Base-by-base conservation (phyloP, 2,888 invertebrate species). In the Caradrina kadenii region DNA sequence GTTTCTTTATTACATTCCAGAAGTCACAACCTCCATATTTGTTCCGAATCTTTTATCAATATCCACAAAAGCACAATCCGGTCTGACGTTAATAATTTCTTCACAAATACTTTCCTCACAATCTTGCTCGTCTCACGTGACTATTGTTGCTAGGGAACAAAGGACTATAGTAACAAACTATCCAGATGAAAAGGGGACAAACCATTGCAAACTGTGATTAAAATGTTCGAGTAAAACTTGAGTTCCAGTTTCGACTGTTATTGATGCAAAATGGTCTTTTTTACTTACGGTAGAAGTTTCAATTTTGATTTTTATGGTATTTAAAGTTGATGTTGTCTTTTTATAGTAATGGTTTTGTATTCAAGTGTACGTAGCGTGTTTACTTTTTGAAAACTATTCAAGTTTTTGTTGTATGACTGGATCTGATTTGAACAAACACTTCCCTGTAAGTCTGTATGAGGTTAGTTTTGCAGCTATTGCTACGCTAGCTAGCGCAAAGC, bases 121-220 rank as follows among this genome's bases (percentile, higher is more conserved):
- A 77, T 73, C 82, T 75, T 81, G 55, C 63, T 50, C 69, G 62
- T 76, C 67, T 75, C 73, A 83, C 69, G 72, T 83, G 72, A 65
- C 82, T 76, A 80, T 84, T 85, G 85, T 85, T 72, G 63, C 59
- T 64, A 35, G 60, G 60, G 76, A 77, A 86, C 86, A 86, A 86
- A 86, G 75, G 78, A 54, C 73, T 66, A 68, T 81, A 75, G 63
- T 80, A 68, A 80, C 77, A 77, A 79, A 86, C 81, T 85, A 83
- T 84, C 80, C 76, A 64, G 71, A 70, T 76, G 81, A 75, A 67
- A 75, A 69, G 76, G 61, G 68, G 74, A 80, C 76, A 69, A 65
- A 78, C 83, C 77, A 80, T 86, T 83, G 85, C 81, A 77, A 76
- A 77, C 85, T 80, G 80, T 84, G 86, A 84, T 84, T 84, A 84